Evolutionary conservation across 2,797 vertebrate species (phyloP), one percentile per base, ranked within the genome.

Genomic region (Acrossocheilus fasciatus): DNA sequence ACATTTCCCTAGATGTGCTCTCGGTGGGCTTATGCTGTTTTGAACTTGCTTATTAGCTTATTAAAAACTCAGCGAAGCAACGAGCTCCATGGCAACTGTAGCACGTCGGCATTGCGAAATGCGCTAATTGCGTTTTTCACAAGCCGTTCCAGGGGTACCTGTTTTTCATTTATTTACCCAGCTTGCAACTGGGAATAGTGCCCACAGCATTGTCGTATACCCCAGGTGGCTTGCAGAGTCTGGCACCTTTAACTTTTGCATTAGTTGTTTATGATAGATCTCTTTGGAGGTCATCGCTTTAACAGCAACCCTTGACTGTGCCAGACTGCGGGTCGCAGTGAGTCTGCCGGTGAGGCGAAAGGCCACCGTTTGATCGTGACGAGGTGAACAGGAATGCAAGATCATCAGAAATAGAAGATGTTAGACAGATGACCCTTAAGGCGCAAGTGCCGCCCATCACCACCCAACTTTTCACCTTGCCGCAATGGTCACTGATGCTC

Each of bases 61-160:
- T 86, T 89, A 82, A 76, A 73, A 89, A 89, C 45, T 73, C 75
- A 70, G 62, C 45, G 47, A 84, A 87, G 57, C 77, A 82, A 52
- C 15, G 26, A 85, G 86, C 82, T 76, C 89, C 88, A 88, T 88
- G 86, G 89, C 77, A 88, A 91, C 89, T 72, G 88, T 52, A 41
- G 62, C 50, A 41, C 62, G 59, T 69, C 69, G 34, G 6, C n/a
- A 69, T 70, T 72, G 73, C 73, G 4, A 62, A 50, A 86, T 80
- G 78, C 68, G 66, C 83, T 91, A 87, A 88, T 87, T 88, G 87
- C 20, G 39, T 76, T 88, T 90, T 85, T 85, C 85, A 83, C 68
- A 74, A 86, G 64, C 26, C 68, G 5, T 45, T 57, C n/a, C 20
- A 2, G 34, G 70, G 73, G 64, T 81, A 87, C 47, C 68, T 43